Evolutionary conservation across 1,140 invertebrate species (phyloP).

Genomic region (Neocloeon triangulifer): DNA sequence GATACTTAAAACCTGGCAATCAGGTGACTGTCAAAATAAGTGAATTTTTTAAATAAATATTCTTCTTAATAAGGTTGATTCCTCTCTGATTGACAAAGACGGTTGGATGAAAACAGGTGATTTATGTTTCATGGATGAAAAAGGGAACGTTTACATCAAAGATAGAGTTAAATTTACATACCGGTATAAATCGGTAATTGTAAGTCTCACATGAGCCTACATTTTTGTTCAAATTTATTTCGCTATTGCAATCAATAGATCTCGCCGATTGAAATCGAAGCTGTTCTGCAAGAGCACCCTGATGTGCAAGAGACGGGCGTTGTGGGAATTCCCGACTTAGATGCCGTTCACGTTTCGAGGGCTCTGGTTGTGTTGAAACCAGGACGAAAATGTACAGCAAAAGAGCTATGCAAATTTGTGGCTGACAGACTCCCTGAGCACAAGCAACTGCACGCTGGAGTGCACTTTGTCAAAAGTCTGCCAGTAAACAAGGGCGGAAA

Average conservation of each 20-base stretch:
- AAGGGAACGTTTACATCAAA: slow-evolving; percentile 9
- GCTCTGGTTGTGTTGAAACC: neutral
- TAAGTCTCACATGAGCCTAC: too few species aligned
- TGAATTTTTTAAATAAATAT: too few species aligned
- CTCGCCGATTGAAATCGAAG: slow-evolving; percentile 8
- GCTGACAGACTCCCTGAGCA: neutral
- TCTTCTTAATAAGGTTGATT: neutral
- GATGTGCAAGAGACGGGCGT: slow-evolving; percentile 4
- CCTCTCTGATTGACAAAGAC: neutral
- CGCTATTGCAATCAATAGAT: too few species aligned
- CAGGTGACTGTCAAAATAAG: too few species aligned
- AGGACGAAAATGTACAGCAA: neutral
- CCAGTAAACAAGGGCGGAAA: slow-evolving; percentile 1
- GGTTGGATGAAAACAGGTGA: slow-evolving; percentile 9
- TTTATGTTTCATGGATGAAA: slow-evolving; percentile 10
- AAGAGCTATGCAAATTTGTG: neutral
- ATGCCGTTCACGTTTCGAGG: neutral
- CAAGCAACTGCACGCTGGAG: slow-evolving; percentile 1
- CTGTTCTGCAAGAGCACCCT: slow-evolving; percentile 6
- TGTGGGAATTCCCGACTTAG: slow-evolving; percentile 4
- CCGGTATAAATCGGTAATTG: too few species aligned
- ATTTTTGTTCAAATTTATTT: too few species aligned
- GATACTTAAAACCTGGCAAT: too few species aligned
- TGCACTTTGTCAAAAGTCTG: neutral
- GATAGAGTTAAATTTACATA: slow-evolving; percentile 11